These are phyloP conservation scores for Cyclura pinguis DNA, from an alignment of 2,797 vertebrate species.

Conservation along the genomic window DNA sequence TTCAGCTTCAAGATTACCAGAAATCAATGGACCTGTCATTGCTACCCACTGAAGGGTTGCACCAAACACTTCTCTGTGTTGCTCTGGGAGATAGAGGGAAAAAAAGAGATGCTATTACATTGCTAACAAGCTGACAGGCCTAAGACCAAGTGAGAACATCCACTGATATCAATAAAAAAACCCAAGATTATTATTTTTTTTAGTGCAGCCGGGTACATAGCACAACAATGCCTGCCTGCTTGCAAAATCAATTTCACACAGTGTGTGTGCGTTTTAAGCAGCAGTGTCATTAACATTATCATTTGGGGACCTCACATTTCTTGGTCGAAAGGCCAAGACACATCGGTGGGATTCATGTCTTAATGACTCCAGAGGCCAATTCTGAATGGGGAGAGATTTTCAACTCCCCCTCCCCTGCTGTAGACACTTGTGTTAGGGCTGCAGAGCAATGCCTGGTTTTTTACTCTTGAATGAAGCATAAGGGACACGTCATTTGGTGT, in stretches of 20 bases:
- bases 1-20: conserved; percentile 7
- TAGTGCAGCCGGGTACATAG: conserved; percentile 1
- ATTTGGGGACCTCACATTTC: fast-evolving
- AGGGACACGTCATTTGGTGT: neutral
- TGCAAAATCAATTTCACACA: conserved; percentile 15
- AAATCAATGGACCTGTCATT: conserved; percentile 15
- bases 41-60: neutral
- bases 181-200: no score
- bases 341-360: neutral
- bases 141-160: neutral
- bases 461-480: neutral
- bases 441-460: neutral
- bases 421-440: no score
- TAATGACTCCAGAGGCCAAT: neutral
- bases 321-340: neutral
- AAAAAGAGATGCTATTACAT: conserved; percentile 30
- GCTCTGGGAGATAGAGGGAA: neutral
- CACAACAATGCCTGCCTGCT: conserved; percentile 5
- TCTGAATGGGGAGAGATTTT: neutral
- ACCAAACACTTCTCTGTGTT: neutral
- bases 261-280: neutral
- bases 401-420: no score
- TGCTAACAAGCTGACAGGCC: conserved; percentile 30
- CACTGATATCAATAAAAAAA: conserved; percentile 17
- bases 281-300: neutral